These are phyloP conservation scores for Caenorhabditis sp. DNA, from an alignment of 2,888 invertebrate genomes.

Conservation along the genomic window DNA sequence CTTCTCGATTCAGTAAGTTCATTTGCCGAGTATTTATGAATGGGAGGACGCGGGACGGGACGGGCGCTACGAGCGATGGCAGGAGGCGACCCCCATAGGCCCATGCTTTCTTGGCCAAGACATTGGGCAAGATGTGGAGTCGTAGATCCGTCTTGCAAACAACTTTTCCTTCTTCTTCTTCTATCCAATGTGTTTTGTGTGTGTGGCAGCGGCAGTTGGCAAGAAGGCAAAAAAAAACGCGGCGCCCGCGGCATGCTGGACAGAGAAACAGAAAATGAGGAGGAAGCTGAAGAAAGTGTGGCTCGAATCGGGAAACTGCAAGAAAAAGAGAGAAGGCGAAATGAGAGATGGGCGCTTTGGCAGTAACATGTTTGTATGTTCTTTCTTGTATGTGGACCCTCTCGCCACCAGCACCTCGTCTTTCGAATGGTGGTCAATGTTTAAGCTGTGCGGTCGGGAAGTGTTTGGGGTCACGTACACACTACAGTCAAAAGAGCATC, in stretches of 20 bases:
- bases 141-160: conserved; percentile 62
- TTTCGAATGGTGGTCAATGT: conserved; percentile 49
- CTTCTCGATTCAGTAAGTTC: conserved; percentile 53
- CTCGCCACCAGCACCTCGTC: neutral
- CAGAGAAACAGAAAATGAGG: conserved; percentile 25
- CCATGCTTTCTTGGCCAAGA: conserved; percentile 53
- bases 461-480: conserved; percentile 54
- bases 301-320: conserved; percentile 18
- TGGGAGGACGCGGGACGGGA: conserved; percentile 46
- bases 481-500: conserved; percentile 37
- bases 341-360: conserved; percentile 28
- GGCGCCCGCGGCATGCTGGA: conserved; percentile 46
- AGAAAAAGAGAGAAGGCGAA: conserved; percentile 29
- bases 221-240: conserved; percentile 59
- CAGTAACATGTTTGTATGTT: conserved; percentile 58
- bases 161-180: conserved; percentile 43
- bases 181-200: conserved; percentile 60
- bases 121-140: conserved; percentile 54
- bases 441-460: conserved; percentile 43
- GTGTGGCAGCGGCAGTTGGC: conserved; percentile 59
- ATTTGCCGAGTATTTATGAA: conserved; percentile 62
- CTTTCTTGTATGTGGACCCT: conserved; percentile 53
- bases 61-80: conserved; percentile 44
- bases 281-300: conserved; percentile 40
- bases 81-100: conserved; percentile 27